Base-by-base conservation (phyloP, 1,140 invertebrate genomes). In the Steinernema feltiae region DNA sequence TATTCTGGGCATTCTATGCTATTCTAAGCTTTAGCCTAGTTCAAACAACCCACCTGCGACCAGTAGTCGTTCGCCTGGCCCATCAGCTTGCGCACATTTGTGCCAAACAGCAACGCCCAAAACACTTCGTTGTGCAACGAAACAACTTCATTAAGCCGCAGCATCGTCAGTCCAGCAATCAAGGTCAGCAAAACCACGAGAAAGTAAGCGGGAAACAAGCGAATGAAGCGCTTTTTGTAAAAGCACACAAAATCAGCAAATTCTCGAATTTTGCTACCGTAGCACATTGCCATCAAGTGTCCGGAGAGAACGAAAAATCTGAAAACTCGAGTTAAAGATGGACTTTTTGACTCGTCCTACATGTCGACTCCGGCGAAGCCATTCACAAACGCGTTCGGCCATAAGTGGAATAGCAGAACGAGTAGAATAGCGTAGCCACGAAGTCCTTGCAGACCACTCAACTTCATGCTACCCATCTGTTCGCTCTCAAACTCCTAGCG, bases 351-450 rank as follows among this genome's bases (percentile, higher is more conserved):
- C 12, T 12, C 15, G 18, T 48, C 46, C 31, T n/a, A 73, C 73
- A 74, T 74, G 29, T 74, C 73, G 3, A 74, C 73, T 69, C 73
- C 73, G 12, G 69, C 73, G 24, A 74, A 74, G 48, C 73, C 73
- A 69, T 74, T 74, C 32, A 17, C 24, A 32, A 74, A 74, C n/a
- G 12, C n/a, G 30, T 69, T 74, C 17, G 73, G 73, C n/a, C 30
- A 74, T 7, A 74, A 21, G 29, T 74, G 73, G 24, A 74, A 74
- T 3, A 74, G n/a, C 17, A 74, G 17, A 15, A 74, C 73, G 18
- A 74, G 18, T 32, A 69, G 29, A 24, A 74, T 74, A 0, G 73
- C 30, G 27, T 53, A 69, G 30, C 73, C 73, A 0, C 73, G 73
- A 17, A 74, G 1, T 0, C 73, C 73, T 74, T 74, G 73, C n/a